Percentiles rank a stretch among this genome's conserved stretches.
These are phyloP conservation scores for Andricus quercusramuli DNA, from an alignment of 2,888 invertebrate species.

Conservation along the genomic window DNA sequence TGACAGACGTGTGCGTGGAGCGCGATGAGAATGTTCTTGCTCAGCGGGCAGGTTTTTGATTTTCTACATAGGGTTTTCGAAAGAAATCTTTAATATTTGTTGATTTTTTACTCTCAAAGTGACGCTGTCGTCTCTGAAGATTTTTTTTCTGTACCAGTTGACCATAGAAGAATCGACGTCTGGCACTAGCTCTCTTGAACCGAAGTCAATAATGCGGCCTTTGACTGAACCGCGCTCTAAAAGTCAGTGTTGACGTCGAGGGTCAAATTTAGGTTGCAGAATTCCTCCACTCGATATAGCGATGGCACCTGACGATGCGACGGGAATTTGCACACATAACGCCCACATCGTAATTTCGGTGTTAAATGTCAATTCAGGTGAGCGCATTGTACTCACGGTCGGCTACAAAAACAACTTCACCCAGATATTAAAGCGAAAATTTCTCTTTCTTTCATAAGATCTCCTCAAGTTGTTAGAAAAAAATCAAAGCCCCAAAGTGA, in stretches of 20 bases:
- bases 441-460: neutral
- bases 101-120: neutral
- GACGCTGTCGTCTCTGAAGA: neutral
- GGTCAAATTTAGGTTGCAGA: conserved; percentile 70
- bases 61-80: too few species aligned
- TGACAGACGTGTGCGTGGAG: too few species aligned
- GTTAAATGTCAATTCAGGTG: conserved; percentile 50
- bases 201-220: conserved; percentile 72
- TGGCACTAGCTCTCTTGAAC: conserved; percentile 69
- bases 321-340: conserved; percentile 47
- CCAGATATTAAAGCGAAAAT: neutral
- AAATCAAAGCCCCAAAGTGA: neutral
- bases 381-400: conserved; percentile 49
- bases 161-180: conserved; percentile 31
- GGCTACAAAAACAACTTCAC: neutral
- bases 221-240: conserved; percentile 70
- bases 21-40: too few species aligned
- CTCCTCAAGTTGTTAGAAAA: neutral
- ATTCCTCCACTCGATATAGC: conserved; percentile 55
- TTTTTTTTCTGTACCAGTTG: conserved; percentile 13
- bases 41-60: too few species aligned
- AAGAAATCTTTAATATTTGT: too few species aligned
- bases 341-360: conserved; percentile 48
- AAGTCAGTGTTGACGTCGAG: conserved; percentile 71
- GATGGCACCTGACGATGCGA: conserved; percentile 51